Percentiles rank a stretch among this genome's conserved stretches.
Conservation (phyloP, 2,888 invertebrate genomes). For the Periphyllus acericola region DNA sequence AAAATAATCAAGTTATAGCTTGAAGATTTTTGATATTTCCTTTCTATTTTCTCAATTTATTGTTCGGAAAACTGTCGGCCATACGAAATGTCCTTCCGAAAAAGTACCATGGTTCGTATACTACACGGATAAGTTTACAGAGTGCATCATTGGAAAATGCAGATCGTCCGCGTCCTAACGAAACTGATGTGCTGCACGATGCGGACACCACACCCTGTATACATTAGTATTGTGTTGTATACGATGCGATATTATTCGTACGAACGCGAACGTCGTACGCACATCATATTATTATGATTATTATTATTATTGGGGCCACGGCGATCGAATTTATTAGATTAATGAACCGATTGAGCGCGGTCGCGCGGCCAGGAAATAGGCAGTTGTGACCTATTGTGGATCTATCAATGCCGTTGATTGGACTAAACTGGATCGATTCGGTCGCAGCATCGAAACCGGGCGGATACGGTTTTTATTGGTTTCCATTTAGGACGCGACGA, state of each 20-base stretch:
- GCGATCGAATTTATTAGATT: constrained; percentile 59
- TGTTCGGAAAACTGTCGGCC: no score
- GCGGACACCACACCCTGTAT: neutral
- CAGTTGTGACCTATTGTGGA: constrained; percentile 60
- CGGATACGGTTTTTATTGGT: constrained; percentile 60
- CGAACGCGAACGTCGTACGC: neutral
- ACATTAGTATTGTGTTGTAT: neutral
- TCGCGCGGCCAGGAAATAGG: constrained; percentile 48
- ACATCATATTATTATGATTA: neutral
- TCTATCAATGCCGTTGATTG: constrained; percentile 61
- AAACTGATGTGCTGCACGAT: no score
- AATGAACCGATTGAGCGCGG: constrained; percentile 51
- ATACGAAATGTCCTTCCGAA: no score
- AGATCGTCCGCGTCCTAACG: no score
- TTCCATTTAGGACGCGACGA: constrained; percentile 28
- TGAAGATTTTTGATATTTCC: no score
- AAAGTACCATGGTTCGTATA: no score
- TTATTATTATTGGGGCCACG: constrained; percentile 45
- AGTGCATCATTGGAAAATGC: no score
- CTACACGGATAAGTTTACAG: no score
- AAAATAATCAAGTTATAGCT: no score
- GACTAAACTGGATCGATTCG: constrained; percentile 60
- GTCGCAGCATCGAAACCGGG: constrained; percentile 12
- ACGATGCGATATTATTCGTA: neutral
- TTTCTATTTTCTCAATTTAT: no score